Evolutionary conservation across 2,113 vertebrate species (phyloP).

Genomic region (Podilymbus podiceps): DNA sequence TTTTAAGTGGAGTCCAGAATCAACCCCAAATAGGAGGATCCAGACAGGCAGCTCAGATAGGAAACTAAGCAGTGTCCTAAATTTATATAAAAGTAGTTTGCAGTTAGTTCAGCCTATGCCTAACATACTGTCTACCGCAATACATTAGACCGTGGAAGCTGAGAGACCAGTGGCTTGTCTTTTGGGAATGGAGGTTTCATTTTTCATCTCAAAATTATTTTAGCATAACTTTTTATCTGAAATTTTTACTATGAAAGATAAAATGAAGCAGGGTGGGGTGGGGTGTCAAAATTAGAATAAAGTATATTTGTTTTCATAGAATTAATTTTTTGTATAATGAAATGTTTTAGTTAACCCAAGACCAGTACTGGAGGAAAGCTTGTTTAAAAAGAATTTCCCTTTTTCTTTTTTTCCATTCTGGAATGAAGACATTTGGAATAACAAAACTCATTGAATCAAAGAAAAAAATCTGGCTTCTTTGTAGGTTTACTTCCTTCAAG

Average conservation of each 20-base stretch:
- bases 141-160: neutral
- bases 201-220: neutral
- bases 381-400: neutral
- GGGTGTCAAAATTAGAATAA: neutral
- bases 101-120: neutral
- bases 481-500: constrained; percentile 10
- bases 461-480: neutral
- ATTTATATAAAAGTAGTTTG: constrained; percentile 58
- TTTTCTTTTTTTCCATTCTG: neutral
- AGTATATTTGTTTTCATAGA: neutral
- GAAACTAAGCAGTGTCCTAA: constrained; percentile 69
- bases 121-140: neutral
- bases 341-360: neutral
- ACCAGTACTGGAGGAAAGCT: neutral
- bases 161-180: neutral
- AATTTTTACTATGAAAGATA: neutral
- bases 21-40: constrained; percentile 71
- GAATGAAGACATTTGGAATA: neutral
- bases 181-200: neutral
- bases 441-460: neutral
- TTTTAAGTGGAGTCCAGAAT: constrained; percentile 77
- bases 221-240: neutral
- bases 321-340: neutral
- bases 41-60: constrained; percentile 68
- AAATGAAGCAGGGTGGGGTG: too few species aligned